Evolutionary conservation across 2,113 vertebrate genomes (phyloP).

Genomic region (Bombycilla garrulus): DNA sequence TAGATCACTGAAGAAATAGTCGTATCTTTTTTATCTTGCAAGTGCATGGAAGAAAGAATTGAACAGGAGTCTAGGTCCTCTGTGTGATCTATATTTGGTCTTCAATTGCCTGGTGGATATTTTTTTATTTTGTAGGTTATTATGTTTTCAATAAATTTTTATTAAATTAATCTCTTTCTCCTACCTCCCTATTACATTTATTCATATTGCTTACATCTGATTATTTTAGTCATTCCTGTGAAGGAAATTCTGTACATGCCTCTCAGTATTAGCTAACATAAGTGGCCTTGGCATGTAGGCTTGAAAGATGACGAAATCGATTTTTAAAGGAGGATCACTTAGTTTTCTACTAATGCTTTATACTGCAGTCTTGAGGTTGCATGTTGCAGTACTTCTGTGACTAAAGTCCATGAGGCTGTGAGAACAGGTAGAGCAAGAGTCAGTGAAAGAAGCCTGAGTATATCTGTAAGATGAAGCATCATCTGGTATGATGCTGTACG

Average conservation of each 20-base stretch:
- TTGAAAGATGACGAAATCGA: not conserved
- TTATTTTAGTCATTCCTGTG: not conserved
- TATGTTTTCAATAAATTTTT: not conserved
- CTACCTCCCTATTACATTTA: not conserved
- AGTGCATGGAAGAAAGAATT: not conserved
- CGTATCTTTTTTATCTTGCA: not conserved
- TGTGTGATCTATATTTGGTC: not conserved
- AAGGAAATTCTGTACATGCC: not conserved
- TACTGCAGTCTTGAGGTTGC: not conserved
- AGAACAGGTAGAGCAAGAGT: not conserved
- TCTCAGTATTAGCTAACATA: not conserved
- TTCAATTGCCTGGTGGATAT: not conserved
- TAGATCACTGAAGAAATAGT: not conserved
- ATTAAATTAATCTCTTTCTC: not conserved
- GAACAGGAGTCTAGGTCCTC: not conserved
- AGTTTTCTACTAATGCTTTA: not conserved
- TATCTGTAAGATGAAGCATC: not conserved
- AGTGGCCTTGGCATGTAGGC: not conserved
- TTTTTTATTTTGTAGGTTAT: not conserved
- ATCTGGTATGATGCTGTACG: not conserved
- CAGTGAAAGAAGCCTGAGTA: not conserved
- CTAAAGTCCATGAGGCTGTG: not conserved
- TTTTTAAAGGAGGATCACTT: not conserved
- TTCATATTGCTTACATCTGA: not conserved
- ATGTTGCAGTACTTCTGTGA: not conserved